phyloP scores from a whole-genome alignment of 2,888 invertebrate genomes.

The Catocala fraxini region DNA sequence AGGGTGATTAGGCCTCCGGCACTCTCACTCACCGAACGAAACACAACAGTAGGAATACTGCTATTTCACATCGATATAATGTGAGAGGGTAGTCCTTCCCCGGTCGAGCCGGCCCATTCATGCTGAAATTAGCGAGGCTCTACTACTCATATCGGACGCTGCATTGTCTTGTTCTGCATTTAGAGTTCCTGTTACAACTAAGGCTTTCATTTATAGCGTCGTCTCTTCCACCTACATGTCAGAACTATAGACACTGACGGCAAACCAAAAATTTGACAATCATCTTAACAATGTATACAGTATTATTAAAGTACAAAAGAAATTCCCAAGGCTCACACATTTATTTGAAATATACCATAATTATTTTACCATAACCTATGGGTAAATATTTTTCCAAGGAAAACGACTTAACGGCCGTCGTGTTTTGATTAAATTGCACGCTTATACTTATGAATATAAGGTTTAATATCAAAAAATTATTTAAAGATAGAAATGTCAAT shows the following conservation, averaged over 20 bases:
- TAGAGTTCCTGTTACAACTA: too few species aligned
- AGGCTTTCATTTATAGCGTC: too few species aligned
- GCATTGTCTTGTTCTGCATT: too few species aligned
- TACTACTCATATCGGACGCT: too few species aligned
- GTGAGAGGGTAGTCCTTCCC: too few species aligned
- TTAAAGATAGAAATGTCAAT: slow-evolving; percentile 1
- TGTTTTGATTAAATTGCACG: slow-evolving; percentile 3
- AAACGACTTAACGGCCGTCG: slow-evolving; percentile 18
- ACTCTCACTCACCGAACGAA: too few species aligned
- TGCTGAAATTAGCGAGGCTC: too few species aligned
- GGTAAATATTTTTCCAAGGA: slow-evolving; percentile 1
- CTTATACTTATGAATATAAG: slow-evolving; percentile 9
- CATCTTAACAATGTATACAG: slow-evolving; percentile 26
- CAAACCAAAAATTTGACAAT: slow-evolving; percentile 27
- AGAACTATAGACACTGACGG: background rate
- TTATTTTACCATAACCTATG: slow-evolving; percentile 62
- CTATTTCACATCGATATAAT: too few species aligned
- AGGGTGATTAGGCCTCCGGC: too few species aligned
- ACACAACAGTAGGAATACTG: too few species aligned
- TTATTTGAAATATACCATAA: slow-evolving; percentile 66
- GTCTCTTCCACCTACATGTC: too few species aligned
- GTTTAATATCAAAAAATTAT: slow-evolving; percentile 19
- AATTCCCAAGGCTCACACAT: slow-evolving; percentile 51
- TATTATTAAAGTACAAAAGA: slow-evolving; percentile 32
- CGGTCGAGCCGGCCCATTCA: too few species aligned